phyloP scores from a whole-genome alignment of 2,888 invertebrate genomes.

The Acleris laterana region DNA sequence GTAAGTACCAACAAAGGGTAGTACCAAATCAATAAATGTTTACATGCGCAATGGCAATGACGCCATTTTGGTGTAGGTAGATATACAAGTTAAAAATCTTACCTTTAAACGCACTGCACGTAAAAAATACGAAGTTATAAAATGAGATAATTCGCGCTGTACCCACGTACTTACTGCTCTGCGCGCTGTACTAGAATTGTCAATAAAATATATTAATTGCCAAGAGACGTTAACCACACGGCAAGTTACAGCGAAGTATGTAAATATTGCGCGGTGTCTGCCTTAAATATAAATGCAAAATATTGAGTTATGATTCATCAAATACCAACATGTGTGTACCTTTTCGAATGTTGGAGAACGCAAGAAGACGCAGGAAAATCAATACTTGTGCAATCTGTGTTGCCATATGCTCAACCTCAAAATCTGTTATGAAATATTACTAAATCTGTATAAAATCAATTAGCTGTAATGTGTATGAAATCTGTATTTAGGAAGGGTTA shows the following conservation, averaged over 20 bases:
- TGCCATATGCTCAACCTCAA: too few relatives aligned
- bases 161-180: too few relatives aligned
- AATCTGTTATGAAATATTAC: too few relatives aligned
- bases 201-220: not conserved
- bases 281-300: slow-evolving; percentile 53
- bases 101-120: not conserved
- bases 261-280: slow-evolving; percentile 44
- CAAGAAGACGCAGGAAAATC: slow-evolving; percentile 44
- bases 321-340: too few relatives aligned
- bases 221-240: slow-evolving; percentile 38
- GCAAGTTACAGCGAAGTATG: slow-evolving; percentile 49
- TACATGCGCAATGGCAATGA: not conserved
- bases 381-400: slow-evolving; percentile 38
- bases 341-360: slow-evolving; percentile 55
- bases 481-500: too few relatives aligned
- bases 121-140: too few relatives aligned
- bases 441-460: too few relatives aligned
- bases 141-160: too few relatives aligned
- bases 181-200: slow-evolving; percentile 40
- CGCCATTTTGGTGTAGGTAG: not conserved
- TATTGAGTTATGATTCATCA: slow-evolving; percentile 59
- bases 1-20: too few relatives aligned
- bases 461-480: too few relatives aligned
- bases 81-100: not conserved
- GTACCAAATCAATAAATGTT: not conserved